Base-by-base conservation (phyloP, 2,797 vertebrate species). In the Onychomys torridus region DNA sequence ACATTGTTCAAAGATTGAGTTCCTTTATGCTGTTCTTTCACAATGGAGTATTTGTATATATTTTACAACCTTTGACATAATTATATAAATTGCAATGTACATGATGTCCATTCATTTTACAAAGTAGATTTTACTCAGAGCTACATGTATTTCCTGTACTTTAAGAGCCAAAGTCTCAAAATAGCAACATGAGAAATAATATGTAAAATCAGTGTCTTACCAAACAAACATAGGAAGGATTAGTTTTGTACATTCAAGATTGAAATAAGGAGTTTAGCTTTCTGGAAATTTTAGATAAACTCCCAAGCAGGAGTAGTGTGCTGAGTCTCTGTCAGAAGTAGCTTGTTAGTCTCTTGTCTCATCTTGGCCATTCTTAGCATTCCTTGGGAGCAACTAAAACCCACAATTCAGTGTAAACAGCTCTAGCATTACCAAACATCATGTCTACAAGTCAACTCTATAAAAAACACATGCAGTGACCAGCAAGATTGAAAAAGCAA, bases 61-160 rank as follows among this genome's bases (percentile, higher is more conserved):
- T 90, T 77, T 95, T 77, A 89, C 8, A 91, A 67, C 65, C 46
- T 93, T 90, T 84, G 71, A 89, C 69, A 76, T 40, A 32, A 89
- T 37, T 78, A 82, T 83, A 83, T 81, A 91, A 75, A 63, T 55
- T 88, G 21, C 46, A 91, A 81, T 13, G 93, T 61, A 79, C 2
- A 75, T 14, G 55, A 63, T 49, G 29, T 75, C 11, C 34, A 75
- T 82, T 94, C 82, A 84, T 67, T 96, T 93, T 89, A 93, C 40
- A 94, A 96, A 93, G 76, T 82, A 82, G 86, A 57, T 93, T 94
- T 96, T 96, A 93, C 91, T 97, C 92, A 93, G 96, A 93, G 46
- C 23, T 46, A 87, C 23, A 85, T 6, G n/a, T 55, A 91, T 61
- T 75, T 89, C 91, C 79, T 95, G 57, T 52, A 46, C n/a, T 89